Percentiles rank a stretch among this genome's conserved stretches.
phyloP scores from a whole-genome alignment of 1,140 invertebrate species.

The Camponotus floridanus region DNA sequence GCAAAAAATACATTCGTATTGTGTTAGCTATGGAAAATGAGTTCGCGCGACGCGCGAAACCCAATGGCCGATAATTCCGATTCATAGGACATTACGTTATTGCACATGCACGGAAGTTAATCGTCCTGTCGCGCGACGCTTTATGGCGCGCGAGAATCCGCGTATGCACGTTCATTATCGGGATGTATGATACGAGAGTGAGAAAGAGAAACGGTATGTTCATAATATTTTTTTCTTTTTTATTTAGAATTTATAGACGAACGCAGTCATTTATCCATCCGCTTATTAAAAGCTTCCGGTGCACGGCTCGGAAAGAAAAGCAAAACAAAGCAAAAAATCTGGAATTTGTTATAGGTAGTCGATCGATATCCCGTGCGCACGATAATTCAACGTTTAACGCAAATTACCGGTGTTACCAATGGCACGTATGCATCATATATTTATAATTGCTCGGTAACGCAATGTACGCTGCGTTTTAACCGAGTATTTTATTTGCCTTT shows the following conservation, averaged over 20 bases:
- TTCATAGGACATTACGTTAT: constrained; percentile 50
- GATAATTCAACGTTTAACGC: constrained; percentile 39
- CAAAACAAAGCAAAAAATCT: no score
- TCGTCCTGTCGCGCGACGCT: constrained; percentile 54
- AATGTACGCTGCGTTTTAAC: background rate
- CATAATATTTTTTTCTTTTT: constrained; percentile 27
- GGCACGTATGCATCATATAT: constrained; percentile 35
- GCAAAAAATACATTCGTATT: constrained; percentile 37
- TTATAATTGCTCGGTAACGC: constrained; percentile 51
- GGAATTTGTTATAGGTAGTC: background rate
- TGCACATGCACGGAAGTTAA: constrained; percentile 56
- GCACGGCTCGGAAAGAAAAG: background rate
- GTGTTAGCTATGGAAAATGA: constrained; percentile 39
- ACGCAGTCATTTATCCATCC: constrained; percentile 23
- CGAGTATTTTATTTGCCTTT: background rate
- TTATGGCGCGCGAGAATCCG: constrained; percentile 32
- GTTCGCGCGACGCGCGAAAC: background rate
- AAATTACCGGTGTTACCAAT: constrained; percentile 24
- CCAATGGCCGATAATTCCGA: constrained; percentile 52
- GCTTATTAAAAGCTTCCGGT: constrained; percentile 36
- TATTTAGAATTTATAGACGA: constrained; percentile 47
- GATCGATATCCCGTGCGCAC: background rate
- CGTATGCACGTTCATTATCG: constrained; percentile 38
- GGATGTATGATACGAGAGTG: background rate
- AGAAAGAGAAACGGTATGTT: background rate